phyloP scores from a whole-genome alignment of 2,888 invertebrate species.

The Agonopterix subpropinquella region DNA sequence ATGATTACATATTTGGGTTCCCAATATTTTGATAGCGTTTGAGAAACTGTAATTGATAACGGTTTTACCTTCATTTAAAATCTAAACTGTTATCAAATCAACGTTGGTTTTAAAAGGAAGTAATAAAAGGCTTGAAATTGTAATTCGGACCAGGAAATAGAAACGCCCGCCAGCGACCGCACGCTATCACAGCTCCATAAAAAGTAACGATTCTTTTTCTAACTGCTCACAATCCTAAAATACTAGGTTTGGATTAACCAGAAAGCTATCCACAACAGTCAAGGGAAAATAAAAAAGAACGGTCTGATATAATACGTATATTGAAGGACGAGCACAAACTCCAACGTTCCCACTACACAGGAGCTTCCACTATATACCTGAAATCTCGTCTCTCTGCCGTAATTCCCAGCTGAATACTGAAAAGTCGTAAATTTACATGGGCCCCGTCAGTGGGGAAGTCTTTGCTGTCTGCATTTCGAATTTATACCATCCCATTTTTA shows the following conservation, averaged over 20 bases:
- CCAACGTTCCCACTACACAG: conserved; percentile 32
- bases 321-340: conserved; percentile 28
- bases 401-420: conserved; percentile 64
- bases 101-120: too few species aligned
- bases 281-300: conserved; percentile 12
- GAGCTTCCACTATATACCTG: conserved; percentile 40
- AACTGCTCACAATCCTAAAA: too few species aligned
- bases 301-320: conserved; percentile 14
- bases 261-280: neutral
- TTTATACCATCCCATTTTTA: conserved; percentile 57
- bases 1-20: too few species aligned
- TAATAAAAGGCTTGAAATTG: too few species aligned
- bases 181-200: neutral
- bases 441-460: conserved; percentile 45
- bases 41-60: too few species aligned
- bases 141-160: too few species aligned
- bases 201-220: neutral
- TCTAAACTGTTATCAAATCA: too few species aligned
- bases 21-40: too few species aligned
- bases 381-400: conserved; percentile 53
- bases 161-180: neutral
- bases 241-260: neutral
- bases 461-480: conserved; percentile 43
- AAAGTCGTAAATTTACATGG: conserved; percentile 66
- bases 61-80: too few species aligned